Evolutionary conservation across 2,888 invertebrate genomes (phyloP).

Genomic region (Eilema caniola): DNA sequence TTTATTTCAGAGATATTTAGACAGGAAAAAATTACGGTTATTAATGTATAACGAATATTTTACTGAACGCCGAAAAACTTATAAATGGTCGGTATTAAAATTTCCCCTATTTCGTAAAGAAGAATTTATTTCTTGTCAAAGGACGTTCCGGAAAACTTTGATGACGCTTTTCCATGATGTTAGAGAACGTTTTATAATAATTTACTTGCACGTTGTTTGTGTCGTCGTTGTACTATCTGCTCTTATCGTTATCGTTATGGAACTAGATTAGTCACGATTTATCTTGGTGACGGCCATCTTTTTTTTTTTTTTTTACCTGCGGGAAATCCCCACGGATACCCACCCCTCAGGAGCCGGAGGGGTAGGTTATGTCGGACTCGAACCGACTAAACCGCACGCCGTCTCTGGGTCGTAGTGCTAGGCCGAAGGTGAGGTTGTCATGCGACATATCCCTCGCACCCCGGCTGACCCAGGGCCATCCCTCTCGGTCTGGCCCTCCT

Average conservation of each 20-base stretch:
- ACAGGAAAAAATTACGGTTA: constrained; percentile 57
- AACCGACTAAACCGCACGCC: no score
- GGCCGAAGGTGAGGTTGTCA: no score
- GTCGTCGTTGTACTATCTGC: background rate
- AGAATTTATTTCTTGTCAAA: constrained; percentile 61
- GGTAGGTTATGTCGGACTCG: no score
- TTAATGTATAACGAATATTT: constrained; percentile 62
- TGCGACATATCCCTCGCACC: no score
- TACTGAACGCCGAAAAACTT: constrained; percentile 58
- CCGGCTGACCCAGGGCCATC: no score
- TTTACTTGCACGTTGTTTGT: constrained; percentile 28
- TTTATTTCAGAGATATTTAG: constrained; percentile 47
- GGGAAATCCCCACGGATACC: no score
- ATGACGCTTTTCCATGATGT: constrained; percentile 42
- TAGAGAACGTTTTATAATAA: constrained; percentile 27
- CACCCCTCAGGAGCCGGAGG: no score
- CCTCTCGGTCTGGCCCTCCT: no score
- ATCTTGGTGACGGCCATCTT: background rate
- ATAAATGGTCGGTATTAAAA: constrained; percentile 60
- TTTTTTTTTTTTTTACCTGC: no score
- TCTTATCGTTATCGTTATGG: background rate
- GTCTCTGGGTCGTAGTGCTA: no score
- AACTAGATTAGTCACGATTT: constrained; percentile 5
- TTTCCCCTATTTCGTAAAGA: constrained; percentile 55
- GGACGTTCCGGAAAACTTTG: constrained; percentile 48